Base-by-base conservation (phyloP, 2,888 invertebrate species). In the Nephrotoma guestfalica region DNA sequence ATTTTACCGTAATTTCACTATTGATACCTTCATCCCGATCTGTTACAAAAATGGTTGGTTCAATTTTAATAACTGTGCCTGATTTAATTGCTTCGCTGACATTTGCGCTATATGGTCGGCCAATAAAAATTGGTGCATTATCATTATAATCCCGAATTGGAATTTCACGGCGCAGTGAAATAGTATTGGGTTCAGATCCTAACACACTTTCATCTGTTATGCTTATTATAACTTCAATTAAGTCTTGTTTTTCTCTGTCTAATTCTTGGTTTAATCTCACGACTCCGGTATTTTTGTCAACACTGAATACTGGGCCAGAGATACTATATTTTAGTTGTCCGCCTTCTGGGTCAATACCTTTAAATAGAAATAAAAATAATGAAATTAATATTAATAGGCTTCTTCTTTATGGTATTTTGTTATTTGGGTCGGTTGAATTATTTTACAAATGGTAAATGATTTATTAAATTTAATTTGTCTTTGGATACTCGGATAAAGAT, bases 111-210 rank as follows among this genome's bases (percentile, higher is more conserved):
- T 96, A 96, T 0, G 96, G 96, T 45, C 95, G 92, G 57, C 95
- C 95, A 88, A 94, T 93, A 89, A 96, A 96, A 13, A 93, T 92
- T 0, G 97, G 97, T 0, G 94, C 92, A 89, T 97, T 97, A 90
- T 97, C 97, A 89, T 97, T 97, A 30, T 94, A 94, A 89, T 97
- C 97, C 15, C 94, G 92, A 5, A 97, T 94, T 0, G 95, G 94
- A 71, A 97, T 95, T 89, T 96, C 95, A 40, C 96, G 92, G 6
- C 96, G 93, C 43, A 96, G 91, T 0, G 96, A 96, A 9, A 96
- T 94, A 0, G 96, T 96, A 89, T 96, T 96, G 0, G 96, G 95
- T 88, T 96, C 96, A 0, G 94, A 93, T 86, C 94, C 94, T 0
- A 93, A 94, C 88, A 95, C 91, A 0, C 94, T 94, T 90, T 96